A percentile compares a stretch with the other conserved stretches of the same genome.
Conservation (phyloP, 2,888 invertebrate genomes). For the Pantelozetes paolii region DNA sequence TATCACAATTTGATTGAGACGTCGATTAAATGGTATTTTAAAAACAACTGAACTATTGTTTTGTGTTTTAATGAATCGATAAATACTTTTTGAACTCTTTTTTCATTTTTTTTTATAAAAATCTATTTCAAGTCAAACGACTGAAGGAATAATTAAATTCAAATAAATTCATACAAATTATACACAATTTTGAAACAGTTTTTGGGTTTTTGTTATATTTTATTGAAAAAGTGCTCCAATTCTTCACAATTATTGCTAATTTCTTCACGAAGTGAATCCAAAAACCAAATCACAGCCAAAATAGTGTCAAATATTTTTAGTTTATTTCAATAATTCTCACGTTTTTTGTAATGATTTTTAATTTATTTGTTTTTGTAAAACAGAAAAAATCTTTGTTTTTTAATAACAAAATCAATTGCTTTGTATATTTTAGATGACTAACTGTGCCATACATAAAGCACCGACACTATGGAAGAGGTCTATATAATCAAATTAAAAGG, state of each 20-base stretch:
- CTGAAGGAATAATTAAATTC: background rate
- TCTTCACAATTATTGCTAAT: background rate
- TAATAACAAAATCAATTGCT: background rate
- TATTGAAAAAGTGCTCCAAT: background rate
- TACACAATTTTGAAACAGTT: background rate
- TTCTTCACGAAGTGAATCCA: background rate
- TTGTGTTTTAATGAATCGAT: too few species aligned
- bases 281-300: too few species aligned
- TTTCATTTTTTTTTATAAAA: background rate
- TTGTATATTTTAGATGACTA: background rate
- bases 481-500: constrained; percentile 46
- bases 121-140: background rate
- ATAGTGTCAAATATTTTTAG: background rate
- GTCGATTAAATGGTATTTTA: background rate
- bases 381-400: background rate
- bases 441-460: background rate
- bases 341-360: background rate
- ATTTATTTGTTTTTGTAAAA: background rate
- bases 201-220: background rate
- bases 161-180: too few species aligned
- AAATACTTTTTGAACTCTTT: too few species aligned
- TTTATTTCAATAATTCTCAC: background rate
- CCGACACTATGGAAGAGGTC: constrained; percentile 45
- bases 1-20: background rate
- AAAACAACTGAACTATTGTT: background rate